Base-by-base conservation (phyloP, 2,888 invertebrate genomes). In the Mythimna albipuncta region DNA sequence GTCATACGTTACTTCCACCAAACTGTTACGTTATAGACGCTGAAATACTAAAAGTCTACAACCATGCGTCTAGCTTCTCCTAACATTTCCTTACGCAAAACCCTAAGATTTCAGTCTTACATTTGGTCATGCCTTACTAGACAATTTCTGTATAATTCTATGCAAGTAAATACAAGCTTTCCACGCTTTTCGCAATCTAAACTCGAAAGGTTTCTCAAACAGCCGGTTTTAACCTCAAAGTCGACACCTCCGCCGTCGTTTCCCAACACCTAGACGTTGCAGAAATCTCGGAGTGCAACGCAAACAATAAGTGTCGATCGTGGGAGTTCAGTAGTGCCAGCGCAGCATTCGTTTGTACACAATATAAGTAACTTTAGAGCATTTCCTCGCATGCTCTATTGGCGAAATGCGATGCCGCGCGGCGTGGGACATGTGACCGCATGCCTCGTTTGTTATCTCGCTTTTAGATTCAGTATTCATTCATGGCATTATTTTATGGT, bases 161-260 rank as follows among this genome's bases (percentile, higher is more conserved):
- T 87, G 82, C 88, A 86, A 87, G 89, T 87, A 88, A 88, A 89
- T 85, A 85, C 86, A 84, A 93, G 90, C 94, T 95, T 95, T 94
- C 93, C 93, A 92, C 89, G 90, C 89, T 94, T 94, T 94, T 95
- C 94, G 95, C 92, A 95, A 95, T 92, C 90, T 89, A 90, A 91
- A 90, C 91, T 93, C 89, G 90, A 92, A 93, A 91, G 92, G 93
- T 94, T 94, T 94, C 94, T 93, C 92, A 94, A 94, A 93, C 90
- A 91, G 93, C 91, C 94, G 93, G 93, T 93, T 94, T 89, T 93
- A 92, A 91, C 90, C 91, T 93, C 91, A 90, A 89, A 92, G 91
- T 89, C 90, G 89, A 90, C 90, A 91, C 89, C 92, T 91, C 89
- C 87, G 87, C 85, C 80, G 84, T 79, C 71, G 86, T 95, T 95